A percentile compares a stretch with the other conserved stretches of the same genome.
Conservation (phyloP, 2,888 invertebrate species). For the Anthrax anthrax region DNA sequence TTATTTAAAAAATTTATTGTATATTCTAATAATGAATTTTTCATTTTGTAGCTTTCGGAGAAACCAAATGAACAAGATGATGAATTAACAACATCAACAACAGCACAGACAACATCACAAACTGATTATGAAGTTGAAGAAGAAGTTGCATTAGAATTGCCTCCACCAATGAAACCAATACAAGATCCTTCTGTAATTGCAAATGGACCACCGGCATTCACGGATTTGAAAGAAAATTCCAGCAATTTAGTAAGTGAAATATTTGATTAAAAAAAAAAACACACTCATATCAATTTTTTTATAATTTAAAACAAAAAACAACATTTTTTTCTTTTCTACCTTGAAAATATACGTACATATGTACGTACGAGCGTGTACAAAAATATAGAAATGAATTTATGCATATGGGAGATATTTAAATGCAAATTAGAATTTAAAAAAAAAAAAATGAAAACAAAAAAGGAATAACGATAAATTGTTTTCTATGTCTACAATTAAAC, state of each 20-base stretch:
- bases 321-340: too few relatives aligned
- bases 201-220: conserved; percentile 32
- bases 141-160: conserved; percentile 68
- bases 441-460: too few relatives aligned
- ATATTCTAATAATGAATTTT: conserved; percentile 8
- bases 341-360: too few relatives aligned
- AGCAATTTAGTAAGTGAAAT: conserved; percentile 40
- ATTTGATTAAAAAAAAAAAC: neutral
- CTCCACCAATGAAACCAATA: conserved; percentile 93
- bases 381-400: too few relatives aligned
- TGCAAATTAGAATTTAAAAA: too few relatives aligned
- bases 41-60: conserved; percentile 18
- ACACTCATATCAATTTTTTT: too few relatives aligned
- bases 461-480: too few relatives aligned
- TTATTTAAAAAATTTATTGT: conserved; percentile 12
- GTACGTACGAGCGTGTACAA: too few relatives aligned
- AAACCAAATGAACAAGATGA: conserved; percentile 33
- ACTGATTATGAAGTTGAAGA: conserved; percentile 47
- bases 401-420: too few relatives aligned
- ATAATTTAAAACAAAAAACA: too few relatives aligned
- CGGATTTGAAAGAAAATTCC: conserved; percentile 40
- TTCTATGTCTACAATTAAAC: too few relatives aligned
- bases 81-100: conserved; percentile 17
- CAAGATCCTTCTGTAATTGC: conserved; percentile 43
- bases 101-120: conserved; percentile 18